Conservation (phyloP, 2,797 vertebrate genomes). For the Sebastes hubbsi region DNA sequence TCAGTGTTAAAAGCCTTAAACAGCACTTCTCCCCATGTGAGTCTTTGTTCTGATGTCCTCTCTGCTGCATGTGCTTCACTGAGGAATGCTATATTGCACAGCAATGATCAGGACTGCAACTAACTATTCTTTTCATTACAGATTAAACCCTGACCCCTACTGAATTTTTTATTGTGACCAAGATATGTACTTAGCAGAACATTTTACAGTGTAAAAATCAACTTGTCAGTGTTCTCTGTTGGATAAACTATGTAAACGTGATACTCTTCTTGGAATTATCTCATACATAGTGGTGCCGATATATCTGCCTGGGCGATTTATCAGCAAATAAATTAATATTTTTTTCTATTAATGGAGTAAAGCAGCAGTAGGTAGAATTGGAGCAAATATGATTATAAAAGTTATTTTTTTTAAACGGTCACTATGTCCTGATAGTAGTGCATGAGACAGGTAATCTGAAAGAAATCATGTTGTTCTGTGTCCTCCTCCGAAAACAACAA, state of each 20-base stretch:
- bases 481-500: no score
- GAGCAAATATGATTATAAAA: no score
- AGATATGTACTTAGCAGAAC: neutral
- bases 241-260: neutral
- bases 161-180: neutral
- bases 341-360: no score
- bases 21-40: conserved; percentile 9
- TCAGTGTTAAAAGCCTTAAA: conserved; percentile 18
- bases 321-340: neutral
- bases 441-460: no score
- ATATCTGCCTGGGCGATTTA: neutral
- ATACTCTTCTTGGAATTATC: neutral
- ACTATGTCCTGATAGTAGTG: no score
- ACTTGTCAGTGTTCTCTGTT: neutral
- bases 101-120: neutral
- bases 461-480: no score
- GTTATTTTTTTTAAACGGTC: no score
- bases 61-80: conserved; percentile 18
- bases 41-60: conserved; percentile 46
- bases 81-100: neutral
- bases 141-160: neutral
- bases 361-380: no score
- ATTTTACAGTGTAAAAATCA: neutral
- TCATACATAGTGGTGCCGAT: neutral
- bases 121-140: neutral